phyloP scores from a whole-genome alignment of 2,113 vertebrate genomes.

The Mixornis gularis region DNA sequence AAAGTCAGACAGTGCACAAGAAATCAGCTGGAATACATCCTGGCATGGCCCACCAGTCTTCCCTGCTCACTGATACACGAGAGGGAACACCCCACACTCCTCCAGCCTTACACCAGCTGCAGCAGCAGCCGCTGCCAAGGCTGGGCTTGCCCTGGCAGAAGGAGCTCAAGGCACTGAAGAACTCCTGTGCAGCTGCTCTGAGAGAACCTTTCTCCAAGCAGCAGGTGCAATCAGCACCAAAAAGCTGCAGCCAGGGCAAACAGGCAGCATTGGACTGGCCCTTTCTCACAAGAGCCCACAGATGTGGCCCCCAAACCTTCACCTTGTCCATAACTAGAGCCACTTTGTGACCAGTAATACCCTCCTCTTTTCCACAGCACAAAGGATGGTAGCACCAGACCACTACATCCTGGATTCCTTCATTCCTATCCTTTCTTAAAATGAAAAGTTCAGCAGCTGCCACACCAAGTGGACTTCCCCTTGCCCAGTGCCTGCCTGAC shows the following conservation, averaged over 20 bases:
- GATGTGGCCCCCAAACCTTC: neutral
- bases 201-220: neutral
- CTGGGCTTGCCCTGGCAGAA: accelerated
- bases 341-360: neutral
- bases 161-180: neutral
- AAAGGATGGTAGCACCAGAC: neutral
- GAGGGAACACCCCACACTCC: neutral
- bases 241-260: neutral
- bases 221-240: neutral
- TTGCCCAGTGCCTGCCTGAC: neutral
- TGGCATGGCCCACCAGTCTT: accelerated
- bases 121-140: neutral
- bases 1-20: neutral
- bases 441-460: neutral
- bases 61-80: neutral
- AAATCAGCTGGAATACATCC: neutral
- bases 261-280: accelerated
- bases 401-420: neutral
- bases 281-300: neutral
- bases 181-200: accelerated
- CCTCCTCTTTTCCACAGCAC: neutral
- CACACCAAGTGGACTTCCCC: neutral
- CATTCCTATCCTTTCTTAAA: neutral
- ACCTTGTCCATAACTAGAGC: neutral
- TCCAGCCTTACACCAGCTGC: neutral